Percentiles rank a stretch among this genome's conserved stretches.
Evolutionary conservation across 2,797 vertebrate genomes (phyloP).

Genomic region (Chelidonichthys spinosus): DNA sequence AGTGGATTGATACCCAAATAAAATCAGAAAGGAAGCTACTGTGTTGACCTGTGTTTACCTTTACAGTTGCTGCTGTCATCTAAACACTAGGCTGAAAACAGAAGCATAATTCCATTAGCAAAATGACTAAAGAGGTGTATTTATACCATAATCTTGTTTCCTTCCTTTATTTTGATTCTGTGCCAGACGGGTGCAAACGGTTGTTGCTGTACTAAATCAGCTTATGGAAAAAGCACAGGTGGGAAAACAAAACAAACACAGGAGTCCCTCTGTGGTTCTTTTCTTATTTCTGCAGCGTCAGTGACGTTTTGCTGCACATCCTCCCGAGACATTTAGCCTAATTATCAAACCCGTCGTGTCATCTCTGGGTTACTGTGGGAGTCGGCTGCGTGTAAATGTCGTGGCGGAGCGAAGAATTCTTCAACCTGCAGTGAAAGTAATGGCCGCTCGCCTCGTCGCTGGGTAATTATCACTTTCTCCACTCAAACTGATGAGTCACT

Average conservation of each 20-base stretch:
- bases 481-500: constrained; percentile 41
- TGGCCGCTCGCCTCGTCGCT: background rate
- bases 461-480: constrained; percentile 15
- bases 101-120: constrained; percentile 24
- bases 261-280: background rate
- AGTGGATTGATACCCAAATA: constrained; percentile 4
- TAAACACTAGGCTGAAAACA: constrained; percentile 25
- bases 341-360: constrained; percentile 32
- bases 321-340: constrained; percentile 23
- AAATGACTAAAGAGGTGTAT: constrained; percentile 11
- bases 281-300: background rate
- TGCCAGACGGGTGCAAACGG: constrained; percentile 3
- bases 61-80: background rate
- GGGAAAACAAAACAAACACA: constrained; percentile 24
- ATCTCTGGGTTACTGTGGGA: constrained; percentile 1
- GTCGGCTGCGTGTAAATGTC: constrained; percentile 7
- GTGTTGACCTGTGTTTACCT: background rate
- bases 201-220: constrained; percentile 11
- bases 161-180: constrained; percentile 9
- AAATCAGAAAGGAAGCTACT: background rate
- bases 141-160: constrained; percentile 11
- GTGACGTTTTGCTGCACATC: constrained; percentile 17
- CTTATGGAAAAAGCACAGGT: background rate
- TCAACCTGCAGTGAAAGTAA: constrained; percentile 22
- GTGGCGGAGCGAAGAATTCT: constrained; percentile 9